Evolutionary conservation across 2,888 invertebrate species (phyloP).

Genomic region (Amiota minor): DNA sequence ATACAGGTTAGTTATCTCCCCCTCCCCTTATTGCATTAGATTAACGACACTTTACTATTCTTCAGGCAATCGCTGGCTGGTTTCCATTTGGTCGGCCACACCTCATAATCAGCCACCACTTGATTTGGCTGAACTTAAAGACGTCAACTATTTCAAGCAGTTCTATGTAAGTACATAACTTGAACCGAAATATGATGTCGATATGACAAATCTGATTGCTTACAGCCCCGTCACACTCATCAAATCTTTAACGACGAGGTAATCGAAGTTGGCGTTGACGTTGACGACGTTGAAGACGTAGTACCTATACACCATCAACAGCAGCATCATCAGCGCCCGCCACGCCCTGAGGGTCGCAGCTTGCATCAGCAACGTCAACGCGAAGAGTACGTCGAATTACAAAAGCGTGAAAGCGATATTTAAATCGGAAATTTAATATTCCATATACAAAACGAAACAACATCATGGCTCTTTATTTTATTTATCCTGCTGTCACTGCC

Average conservation of each 20-base stretch:
- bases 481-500: slow-evolving; percentile 85
- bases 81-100: slow-evolving; percentile 87
- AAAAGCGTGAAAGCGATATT: slow-evolving; percentile 87
- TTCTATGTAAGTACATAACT: slow-evolving; percentile 58
- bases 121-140: slow-evolving; percentile 84
- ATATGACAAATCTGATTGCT: background rate
- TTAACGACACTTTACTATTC: background rate
- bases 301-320: slow-evolving; percentile 56
- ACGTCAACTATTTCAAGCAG: slow-evolving; percentile 72
- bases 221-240: slow-evolving; percentile 51
- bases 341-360: slow-evolving; percentile 68
- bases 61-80: slow-evolving; percentile 88
- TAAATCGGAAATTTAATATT: slow-evolving; percentile 67
- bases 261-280: slow-evolving; percentile 47
- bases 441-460: background rate
- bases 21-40: background rate
- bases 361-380: slow-evolving; percentile 69
- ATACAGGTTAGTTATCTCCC: slow-evolving; percentile 76
- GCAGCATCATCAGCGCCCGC: slow-evolving; percentile 63
- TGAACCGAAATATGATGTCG: background rate
- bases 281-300: slow-evolving; percentile 58
- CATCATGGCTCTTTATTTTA: slow-evolving; percentile 76
- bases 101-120: slow-evolving; percentile 88
- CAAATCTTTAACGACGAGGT: slow-evolving; percentile 65
- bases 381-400: slow-evolving; percentile 77